These are phyloP conservation scores for Drosophila parabipectinata DNA, from an alignment of 1,140 invertebrate species.

Conservation along the genomic window DNA sequence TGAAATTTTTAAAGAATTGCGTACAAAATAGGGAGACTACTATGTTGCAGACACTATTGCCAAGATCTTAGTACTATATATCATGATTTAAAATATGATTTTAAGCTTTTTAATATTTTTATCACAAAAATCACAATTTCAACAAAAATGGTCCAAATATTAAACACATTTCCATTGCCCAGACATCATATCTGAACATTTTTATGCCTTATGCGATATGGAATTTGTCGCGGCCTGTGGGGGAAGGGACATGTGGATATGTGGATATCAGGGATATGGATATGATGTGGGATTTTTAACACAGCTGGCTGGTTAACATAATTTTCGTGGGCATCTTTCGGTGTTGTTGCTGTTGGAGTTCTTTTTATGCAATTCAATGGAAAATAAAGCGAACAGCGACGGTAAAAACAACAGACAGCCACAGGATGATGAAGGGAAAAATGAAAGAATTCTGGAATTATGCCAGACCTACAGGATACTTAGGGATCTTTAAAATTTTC, in stretches of 20 bases:
- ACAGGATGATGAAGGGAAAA: slow-evolving; percentile 3
- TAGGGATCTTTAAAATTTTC: background rate
- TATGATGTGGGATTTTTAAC: slow-evolving; percentile 68
- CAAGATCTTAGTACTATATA: too few relatives aligned
- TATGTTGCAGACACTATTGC: too few relatives aligned
- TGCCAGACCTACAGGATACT: slow-evolving; percentile 2
- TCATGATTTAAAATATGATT: too few relatives aligned
- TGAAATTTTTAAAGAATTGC: background rate
- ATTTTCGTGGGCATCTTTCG: slow-evolving; percentile 75
- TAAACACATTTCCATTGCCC: slow-evolving; percentile 22
- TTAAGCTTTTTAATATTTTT: background rate
- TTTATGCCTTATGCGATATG: slow-evolving; percentile 23
- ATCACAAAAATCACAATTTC: background rate
- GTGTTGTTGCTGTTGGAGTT: slow-evolving; percentile 8
- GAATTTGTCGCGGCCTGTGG: slow-evolving; percentile 15
- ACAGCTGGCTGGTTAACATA: slow-evolving; percentile 80
- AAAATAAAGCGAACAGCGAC: slow-evolving; percentile 44
- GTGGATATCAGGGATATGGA: slow-evolving; percentile 7
- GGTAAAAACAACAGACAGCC: slow-evolving; percentile 51
- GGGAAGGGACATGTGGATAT: background rate
- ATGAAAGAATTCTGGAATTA: background rate
- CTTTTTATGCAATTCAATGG: slow-evolving; percentile 35
- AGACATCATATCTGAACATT: slow-evolving; percentile 38
- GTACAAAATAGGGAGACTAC: too few relatives aligned
- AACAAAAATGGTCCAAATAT: background rate